Evolutionary conservation across 1,140 invertebrate species (phyloP).

Genomic region (Halictus rubicundus): DNA sequence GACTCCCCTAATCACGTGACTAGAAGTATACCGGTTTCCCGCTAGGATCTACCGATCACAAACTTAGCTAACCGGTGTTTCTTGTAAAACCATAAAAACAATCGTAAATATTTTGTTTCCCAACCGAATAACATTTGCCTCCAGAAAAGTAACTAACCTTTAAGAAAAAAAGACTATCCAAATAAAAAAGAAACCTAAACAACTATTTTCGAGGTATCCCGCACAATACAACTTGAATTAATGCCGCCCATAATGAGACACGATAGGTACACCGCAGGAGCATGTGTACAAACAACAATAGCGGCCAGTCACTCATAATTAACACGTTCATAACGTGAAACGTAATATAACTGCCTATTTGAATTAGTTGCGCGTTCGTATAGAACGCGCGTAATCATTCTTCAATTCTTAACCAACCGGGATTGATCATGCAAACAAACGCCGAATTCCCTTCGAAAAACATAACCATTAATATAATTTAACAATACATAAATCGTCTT

Average conservation of each 20-base stretch:
- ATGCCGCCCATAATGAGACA: not conserved
- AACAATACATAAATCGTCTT: no score
- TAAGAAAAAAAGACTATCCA: not conserved
- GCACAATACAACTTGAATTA: not conserved
- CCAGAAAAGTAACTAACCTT: not conserved
- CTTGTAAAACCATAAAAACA: not conserved
- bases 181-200: not conserved
- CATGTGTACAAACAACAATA: not conserved
- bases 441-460: no score
- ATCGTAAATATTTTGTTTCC: no score
- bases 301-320: not conserved
- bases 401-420: not conserved
- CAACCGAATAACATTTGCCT: no score
- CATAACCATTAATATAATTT: no score
- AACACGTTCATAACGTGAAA: not conserved
- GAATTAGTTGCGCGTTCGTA: not conserved
- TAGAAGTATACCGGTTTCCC: conserved; percentile 22
- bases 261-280: not conserved
- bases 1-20: conserved; percentile 14
- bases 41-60: conserved; percentile 27
- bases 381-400: not conserved
- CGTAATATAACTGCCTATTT: not conserved
- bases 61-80: not conserved
- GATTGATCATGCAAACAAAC: no score
- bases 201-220: not conserved